phyloP scores from a whole-genome alignment of 2,888 invertebrate genomes.

The Invenusta paracnida region DNA sequence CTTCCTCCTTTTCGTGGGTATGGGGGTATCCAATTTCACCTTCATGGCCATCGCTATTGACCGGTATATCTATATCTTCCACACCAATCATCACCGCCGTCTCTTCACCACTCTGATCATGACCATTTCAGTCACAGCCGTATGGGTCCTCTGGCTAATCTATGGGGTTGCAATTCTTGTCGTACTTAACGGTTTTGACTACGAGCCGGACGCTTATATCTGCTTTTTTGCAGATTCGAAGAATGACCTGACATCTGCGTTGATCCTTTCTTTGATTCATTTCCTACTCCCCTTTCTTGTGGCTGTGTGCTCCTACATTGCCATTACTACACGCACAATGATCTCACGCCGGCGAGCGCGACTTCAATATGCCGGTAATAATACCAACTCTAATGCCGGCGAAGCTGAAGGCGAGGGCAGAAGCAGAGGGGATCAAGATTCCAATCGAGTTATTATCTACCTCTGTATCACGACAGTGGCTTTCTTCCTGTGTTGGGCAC shows the following conservation, averaged over 20 bases:
- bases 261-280: conserved; percentile 5
- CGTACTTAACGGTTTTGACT: conserved; percentile 21
- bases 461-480: conserved; percentile 7
- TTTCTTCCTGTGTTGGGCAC: conserved; percentile 36
- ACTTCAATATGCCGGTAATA: neutral
- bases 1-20: conserved; percentile 34
- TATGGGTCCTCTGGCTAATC: conserved; percentile 29
- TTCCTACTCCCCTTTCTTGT: conserved; percentile 8
- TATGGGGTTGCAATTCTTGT: conserved; percentile 15
- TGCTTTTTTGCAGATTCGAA: conserved; percentile 34
- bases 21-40: conserved; percentile 40
- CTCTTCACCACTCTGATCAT: neutral
- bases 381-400: neutral
- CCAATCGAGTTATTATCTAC: neutral
- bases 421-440: too few species aligned
- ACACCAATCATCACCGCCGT: neutral
- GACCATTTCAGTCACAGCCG: neutral
- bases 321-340: neutral
- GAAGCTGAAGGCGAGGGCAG: too few species aligned
- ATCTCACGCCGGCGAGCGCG: neutral
- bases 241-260: neutral
- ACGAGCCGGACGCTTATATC: conserved; percentile 35
- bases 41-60: conserved; percentile 42
- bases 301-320: neutral
- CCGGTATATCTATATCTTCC: conserved; percentile 37